Evolutionary conservation across 2,888 invertebrate genomes (phyloP), one percentile per base, ranked within the genome.

Genomic region (Smittia sp.): DNA sequence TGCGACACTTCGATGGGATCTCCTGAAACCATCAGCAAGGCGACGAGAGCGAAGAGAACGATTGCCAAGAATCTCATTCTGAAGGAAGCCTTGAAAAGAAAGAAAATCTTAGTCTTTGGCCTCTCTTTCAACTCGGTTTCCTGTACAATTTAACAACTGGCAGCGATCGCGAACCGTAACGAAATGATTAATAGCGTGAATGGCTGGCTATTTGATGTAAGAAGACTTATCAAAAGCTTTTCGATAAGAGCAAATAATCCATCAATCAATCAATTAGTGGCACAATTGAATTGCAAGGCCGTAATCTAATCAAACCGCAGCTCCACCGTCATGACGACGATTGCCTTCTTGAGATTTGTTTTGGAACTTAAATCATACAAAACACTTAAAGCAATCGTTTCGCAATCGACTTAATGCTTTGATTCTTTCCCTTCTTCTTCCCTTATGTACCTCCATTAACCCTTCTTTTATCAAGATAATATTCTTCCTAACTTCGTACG

Each of bases 401-500:
- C n/a, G n/a, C n/a, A n/a, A 39, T 39, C 39, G 39, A 39, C 13
- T 9, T 39, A 58, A n/a, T 11, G 58, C 6, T 18, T 15, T 58
- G 7, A 11, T 58, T 58, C 20, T 18, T 58, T 11, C 20, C 7
- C 58, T 58, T 79, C 90, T 94, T 84, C 87, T 93, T 81, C 88
- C 90, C 7, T 95, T 96, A 85, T n/a, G n/a, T n/a, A n/a, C n/a
- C n/a, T n/a, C n/a, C n/a, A n/a, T n/a, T n/a, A n/a, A n/a, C n/a
- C n/a, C 93, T 96, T 80, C 84, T 92, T 75, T 91, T 93, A 75
- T 94, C 94, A 89, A 94, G 85, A 87, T 93, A 81, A 88, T 90
- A 9, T 95, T 96, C 85, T 93, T 96, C 81, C 84, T 92, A 75
- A 91, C 93, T 75, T 94, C 94, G 72, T 97, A 94, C 83, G 89